A percentile compares a stretch with the other conserved stretches of the same genome.
Evolutionary conservation across 2,888 invertebrate genomes (phyloP).

Genomic region (Pollenia amentaria): DNA sequence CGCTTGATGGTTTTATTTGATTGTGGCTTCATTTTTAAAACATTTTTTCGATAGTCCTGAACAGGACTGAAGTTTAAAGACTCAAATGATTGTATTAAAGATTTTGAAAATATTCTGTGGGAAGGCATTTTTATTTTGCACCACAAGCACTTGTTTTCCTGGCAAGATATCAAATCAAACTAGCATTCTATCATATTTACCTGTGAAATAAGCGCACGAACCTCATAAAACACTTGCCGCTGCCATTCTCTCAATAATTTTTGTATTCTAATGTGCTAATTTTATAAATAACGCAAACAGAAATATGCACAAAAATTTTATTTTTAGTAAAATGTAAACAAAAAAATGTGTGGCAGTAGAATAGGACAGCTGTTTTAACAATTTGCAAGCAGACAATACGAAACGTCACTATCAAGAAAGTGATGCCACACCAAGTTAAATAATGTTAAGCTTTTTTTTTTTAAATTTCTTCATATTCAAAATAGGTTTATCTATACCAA

Average conservation of each 20-base stretch:
- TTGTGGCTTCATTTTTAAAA: conserved; percentile 65
- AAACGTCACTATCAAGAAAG: neutral
- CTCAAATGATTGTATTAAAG: conserved; percentile 58
- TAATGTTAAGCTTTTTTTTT: too few species aligned
- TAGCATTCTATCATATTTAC: conserved; percentile 63
- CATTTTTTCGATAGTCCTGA: conserved; percentile 29
- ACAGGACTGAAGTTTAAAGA: conserved; percentile 23
- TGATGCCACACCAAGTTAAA: conserved; percentile 15
- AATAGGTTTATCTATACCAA: conserved; percentile 29
- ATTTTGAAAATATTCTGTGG: conserved; percentile 60
- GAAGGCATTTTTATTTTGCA: conserved; percentile 58
- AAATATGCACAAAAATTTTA: conserved; percentile 20
- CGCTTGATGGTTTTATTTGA: conserved; percentile 77
- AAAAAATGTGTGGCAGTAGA: conserved; percentile 18
- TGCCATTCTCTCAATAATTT: conserved; percentile 35
- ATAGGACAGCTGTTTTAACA: neutral
- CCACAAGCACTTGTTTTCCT: conserved; percentile 47
- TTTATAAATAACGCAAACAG: conserved; percentile 55
- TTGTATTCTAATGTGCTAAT: conserved; percentile 36
- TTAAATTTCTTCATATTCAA: neutral
- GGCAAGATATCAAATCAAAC: conserved; percentile 59
- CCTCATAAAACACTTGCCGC: conserved; percentile 46
- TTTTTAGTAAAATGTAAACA: conserved; percentile 52
- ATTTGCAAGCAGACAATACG: neutral
- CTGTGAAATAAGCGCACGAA: conserved; percentile 59